Percentiles rank a stretch among this genome's conserved stretches.
Evolutionary conservation across 2,888 invertebrate species (phyloP).

Genomic region (Bimastos eiseni): DNA sequence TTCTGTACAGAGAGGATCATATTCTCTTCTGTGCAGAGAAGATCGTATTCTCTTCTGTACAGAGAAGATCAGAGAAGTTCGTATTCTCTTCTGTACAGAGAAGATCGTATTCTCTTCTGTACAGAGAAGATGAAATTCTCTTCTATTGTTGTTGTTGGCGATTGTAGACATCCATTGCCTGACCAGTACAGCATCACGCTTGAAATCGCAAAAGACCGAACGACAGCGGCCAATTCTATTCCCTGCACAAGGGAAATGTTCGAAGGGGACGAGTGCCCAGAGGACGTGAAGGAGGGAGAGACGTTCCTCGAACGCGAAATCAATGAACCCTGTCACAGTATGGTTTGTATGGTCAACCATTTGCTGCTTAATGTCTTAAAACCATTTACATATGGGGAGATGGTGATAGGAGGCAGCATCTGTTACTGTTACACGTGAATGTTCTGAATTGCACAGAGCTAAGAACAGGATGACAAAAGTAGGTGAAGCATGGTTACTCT

Average conservation of each 20-base stretch:
- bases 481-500: background rate
- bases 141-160: background rate
- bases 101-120: too few species aligned
- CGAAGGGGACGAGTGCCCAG: conserved; percentile 48
- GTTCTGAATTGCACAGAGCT: background rate
- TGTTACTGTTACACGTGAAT: background rate
- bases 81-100: too few species aligned
- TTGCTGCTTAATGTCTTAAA: background rate
- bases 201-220: conserved; percentile 49
- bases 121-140: background rate
- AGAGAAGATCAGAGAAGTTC: too few species aligned
- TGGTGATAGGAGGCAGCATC: background rate
- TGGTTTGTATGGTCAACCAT: conserved; percentile 9
- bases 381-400: background rate
- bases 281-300: conserved; percentile 48
- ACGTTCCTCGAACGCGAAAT: background rate
- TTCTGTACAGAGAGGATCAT: too few species aligned
- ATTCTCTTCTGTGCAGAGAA: background rate
- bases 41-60: background rate
- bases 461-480: background rate
- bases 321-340: conserved; percentile 30
- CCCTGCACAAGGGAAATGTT: conserved; percentile 51
- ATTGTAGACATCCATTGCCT: conserved; percentile 54
- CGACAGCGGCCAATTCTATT: conserved; percentile 49
- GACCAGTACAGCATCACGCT: conserved; percentile 56